A percentile compares a stretch with the other conserved stretches of the same genome.
phyloP scores from a whole-genome alignment of 35 echinoderm and acorn worm genomes.

The Antedon bifida region DNA sequence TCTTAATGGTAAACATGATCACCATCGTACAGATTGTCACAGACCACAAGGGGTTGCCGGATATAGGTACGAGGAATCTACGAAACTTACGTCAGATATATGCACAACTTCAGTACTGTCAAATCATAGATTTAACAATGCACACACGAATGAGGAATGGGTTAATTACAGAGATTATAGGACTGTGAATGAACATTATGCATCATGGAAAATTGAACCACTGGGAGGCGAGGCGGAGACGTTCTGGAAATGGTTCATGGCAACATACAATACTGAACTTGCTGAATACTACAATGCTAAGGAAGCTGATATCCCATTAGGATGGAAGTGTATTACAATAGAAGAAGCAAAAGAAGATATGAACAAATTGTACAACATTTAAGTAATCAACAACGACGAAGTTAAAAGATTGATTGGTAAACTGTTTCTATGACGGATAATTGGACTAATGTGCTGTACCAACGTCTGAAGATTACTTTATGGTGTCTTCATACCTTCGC shows the following conservation, averaged over 20 bases:
- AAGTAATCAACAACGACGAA: too few relatives aligned
- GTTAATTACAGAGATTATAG: constrained; percentile 14
- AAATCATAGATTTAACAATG: too few relatives aligned
- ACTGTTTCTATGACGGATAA: too few relatives aligned
- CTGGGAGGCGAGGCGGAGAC: not conserved
- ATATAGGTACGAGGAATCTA: not conserved
- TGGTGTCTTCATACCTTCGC: too few relatives aligned
- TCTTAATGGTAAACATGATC: not conserved
- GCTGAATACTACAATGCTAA: not conserved
- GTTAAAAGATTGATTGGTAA: too few relatives aligned
- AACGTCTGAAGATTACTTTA: too few relatives aligned
- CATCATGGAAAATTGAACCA: constrained; percentile 7
- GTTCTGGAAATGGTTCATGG: constrained; percentile 23
- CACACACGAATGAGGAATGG: not conserved
- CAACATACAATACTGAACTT: not conserved
- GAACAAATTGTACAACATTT: not conserved
- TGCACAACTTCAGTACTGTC: not conserved
- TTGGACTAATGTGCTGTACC: too few relatives aligned
- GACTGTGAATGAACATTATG: constrained; percentile 1
- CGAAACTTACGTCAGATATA: not conserved
- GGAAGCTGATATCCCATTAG: constrained; percentile 7
- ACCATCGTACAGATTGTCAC: not conserved
- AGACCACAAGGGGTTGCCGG: not conserved
- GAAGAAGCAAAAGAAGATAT: constrained; percentile 6
- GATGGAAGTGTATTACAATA: constrained; percentile 5